These are phyloP conservation scores for Cataglyphis altisquamis DNA, from an alignment of 2,888 invertebrate genomes.

Conservation along the genomic window DNA sequence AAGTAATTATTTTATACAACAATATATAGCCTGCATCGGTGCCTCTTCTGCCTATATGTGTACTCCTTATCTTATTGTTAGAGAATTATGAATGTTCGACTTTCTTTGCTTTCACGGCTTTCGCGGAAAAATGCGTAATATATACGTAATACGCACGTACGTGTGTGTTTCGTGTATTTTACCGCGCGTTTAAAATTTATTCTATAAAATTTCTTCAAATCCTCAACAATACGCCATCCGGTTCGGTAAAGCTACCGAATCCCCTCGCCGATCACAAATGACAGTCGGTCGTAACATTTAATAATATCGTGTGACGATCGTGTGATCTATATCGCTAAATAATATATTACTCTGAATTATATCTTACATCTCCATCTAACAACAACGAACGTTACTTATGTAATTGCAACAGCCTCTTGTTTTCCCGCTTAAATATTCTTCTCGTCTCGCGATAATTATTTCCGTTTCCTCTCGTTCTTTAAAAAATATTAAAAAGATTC, in stretches of 20 bases:
- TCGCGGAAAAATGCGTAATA: slow-evolving; percentile 48
- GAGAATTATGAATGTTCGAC: slow-evolving; percentile 59
- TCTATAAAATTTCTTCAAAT: slow-evolving; percentile 81
- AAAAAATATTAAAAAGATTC: slow-evolving; percentile 32
- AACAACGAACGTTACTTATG: slow-evolving; percentile 77
- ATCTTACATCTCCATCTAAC: slow-evolving; percentile 79
- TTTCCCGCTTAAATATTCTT: slow-evolving; percentile 60
- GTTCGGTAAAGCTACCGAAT: slow-evolving; percentile 66
- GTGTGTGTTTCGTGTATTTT: slow-evolving; percentile 13
- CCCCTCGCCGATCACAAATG: slow-evolving; percentile 69
- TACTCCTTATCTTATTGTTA: slow-evolving; percentile 20
- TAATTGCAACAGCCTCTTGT: slow-evolving; percentile 78
- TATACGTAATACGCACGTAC: slow-evolving; percentile 33
- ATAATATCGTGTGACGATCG: slow-evolving; percentile 62
- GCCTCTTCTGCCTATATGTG: slow-evolving; percentile 45
- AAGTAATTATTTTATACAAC: slow-evolving; percentile 72
- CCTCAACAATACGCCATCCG: slow-evolving; percentile 76
- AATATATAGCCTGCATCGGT: slow-evolving; percentile 55
- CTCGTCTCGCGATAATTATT: slow-evolving; percentile 56
- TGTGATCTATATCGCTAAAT: slow-evolving; percentile 67
- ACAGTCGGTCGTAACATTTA: slow-evolving; percentile 71
- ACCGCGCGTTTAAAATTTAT: slow-evolving; percentile 68
- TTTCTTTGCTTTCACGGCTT: slow-evolving; percentile 27
- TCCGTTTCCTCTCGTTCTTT: not conserved
- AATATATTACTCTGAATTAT: slow-evolving; percentile 80